Evolutionary conservation across 2,888 invertebrate species (phyloP).

Genomic region (Arenicola marina): DNA sequence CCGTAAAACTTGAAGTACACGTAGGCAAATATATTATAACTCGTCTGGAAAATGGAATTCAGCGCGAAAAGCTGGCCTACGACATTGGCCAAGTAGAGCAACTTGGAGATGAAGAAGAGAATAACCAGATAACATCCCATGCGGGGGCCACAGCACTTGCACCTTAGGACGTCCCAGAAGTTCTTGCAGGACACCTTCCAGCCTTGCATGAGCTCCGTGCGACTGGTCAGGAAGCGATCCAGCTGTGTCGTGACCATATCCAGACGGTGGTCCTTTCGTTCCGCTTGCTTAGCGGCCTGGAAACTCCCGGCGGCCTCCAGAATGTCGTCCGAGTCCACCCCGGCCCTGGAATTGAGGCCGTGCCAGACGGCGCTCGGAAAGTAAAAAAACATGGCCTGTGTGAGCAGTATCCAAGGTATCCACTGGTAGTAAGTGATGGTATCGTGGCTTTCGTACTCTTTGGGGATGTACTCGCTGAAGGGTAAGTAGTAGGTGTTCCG

Average conservation of each 20-base stretch:
- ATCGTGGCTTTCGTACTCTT: not conserved
- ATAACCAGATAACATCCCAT: slow-evolving; percentile 48
- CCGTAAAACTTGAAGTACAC: slow-evolving; percentile 1
- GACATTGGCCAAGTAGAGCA: slow-evolving; percentile 49
- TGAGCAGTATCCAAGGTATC: slow-evolving; percentile 51
- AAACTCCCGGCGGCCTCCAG: slow-evolving; percentile 8
- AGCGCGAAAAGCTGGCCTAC: slow-evolving; percentile 46
- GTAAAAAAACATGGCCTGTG: slow-evolving; percentile 56
- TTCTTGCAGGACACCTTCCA: slow-evolving; percentile 8
- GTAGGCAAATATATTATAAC: slow-evolving; percentile 19
- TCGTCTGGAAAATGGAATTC: slow-evolving; percentile 23
- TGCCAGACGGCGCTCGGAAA: slow-evolving; percentile 26
- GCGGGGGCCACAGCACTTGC: slow-evolving; percentile 19
- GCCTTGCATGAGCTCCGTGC: not conserved
- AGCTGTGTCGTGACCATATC: slow-evolving; percentile 28
- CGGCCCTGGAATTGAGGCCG: slow-evolving; percentile 18
- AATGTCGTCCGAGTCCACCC: slow-evolving; percentile 27
- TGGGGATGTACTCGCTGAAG: slow-evolving; percentile 23
- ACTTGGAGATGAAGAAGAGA: slow-evolving; percentile 49
- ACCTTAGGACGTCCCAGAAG: slow-evolving; percentile 10
- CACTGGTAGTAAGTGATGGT: slow-evolving; percentile 40
- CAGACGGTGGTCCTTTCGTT: slow-evolving; percentile 5
- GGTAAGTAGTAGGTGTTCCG: slow-evolving; percentile 34
- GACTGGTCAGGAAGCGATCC: slow-evolving; percentile 14
- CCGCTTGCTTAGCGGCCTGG: not conserved